Evolutionary conservation across 2,888 invertebrate genomes (phyloP).

Genomic region (Marronus borbonicus): DNA sequence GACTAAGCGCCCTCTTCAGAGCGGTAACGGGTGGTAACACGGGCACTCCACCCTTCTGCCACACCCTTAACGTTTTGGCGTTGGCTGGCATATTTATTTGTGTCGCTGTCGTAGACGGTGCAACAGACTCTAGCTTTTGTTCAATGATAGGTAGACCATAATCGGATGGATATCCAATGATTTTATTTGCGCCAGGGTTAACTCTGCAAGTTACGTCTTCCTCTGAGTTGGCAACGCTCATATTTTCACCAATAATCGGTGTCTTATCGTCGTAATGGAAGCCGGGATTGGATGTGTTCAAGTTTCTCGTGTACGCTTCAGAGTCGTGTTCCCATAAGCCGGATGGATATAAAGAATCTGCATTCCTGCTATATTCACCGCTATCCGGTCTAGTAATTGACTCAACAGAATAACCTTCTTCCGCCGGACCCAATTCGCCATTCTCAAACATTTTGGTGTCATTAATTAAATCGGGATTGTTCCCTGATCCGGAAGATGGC

Average conservation of each 20-base stretch:
- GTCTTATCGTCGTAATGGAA: constrained; percentile 82
- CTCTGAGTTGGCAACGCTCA: constrained; percentile 75
- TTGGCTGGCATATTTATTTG: constrained; percentile 72
- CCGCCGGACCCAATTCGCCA: constrained; percentile 67
- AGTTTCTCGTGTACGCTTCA: constrained; percentile 72
- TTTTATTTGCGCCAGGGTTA: constrained; percentile 66
- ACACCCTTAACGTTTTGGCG: constrained; percentile 87
- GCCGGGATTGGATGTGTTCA: constrained; percentile 74
- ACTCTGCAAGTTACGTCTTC: constrained; percentile 79
- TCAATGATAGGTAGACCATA: constrained; percentile 83
- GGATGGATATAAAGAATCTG: constrained; percentile 84
- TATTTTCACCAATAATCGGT: constrained; percentile 80
- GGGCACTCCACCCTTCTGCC: constrained; percentile 88
- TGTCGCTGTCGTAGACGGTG: constrained; percentile 67
- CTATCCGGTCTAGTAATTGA: constrained; percentile 75
- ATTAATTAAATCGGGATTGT: constrained; percentile 90
- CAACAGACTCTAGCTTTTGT: constrained; percentile 63
- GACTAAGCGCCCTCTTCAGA: constrained; percentile 86
- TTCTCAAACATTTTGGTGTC: constrained; percentile 82
- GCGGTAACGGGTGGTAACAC: constrained; percentile 90
- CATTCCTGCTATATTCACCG: constrained; percentile 85
- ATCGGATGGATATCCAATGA: constrained; percentile 80
- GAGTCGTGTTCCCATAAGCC: constrained; percentile 81
- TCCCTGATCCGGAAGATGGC: constrained; percentile 81
- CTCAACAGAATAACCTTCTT: constrained; percentile 64